These are phyloP conservation scores for Porites divaricata DNA, from an alignment of 92 coral and sea anemone species.

Conservation along the genomic window DNA sequence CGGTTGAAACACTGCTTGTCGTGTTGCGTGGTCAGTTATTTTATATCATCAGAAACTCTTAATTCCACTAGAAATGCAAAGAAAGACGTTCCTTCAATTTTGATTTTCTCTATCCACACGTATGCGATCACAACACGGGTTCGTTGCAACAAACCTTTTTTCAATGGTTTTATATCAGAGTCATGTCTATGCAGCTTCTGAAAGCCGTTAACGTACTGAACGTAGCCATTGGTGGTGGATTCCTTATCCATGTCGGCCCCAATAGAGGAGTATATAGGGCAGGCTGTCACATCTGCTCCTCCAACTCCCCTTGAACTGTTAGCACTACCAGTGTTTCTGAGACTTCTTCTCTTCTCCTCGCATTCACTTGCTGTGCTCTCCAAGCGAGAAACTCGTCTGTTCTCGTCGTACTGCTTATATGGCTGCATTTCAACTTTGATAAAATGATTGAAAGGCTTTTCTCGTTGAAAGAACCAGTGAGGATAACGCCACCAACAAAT, in stretches of 20 bases:
- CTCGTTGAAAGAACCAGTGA: constrained; percentile 56
- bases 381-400: constrained; percentile 69
- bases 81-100: too few relatives aligned
- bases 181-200: constrained; percentile 13
- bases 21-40: too few relatives aligned
- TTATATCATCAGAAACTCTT: too few relatives aligned
- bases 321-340: background rate
- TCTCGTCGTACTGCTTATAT: constrained; percentile 30
- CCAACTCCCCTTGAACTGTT: background rate
- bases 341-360: constrained; percentile 55
- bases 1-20: too few relatives aligned
- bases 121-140: background rate
- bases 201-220: constrained; percentile 6
- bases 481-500: constrained; percentile 78
- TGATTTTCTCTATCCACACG: too few relatives aligned
- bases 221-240: background rate
- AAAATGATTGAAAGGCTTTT: constrained; percentile 77
- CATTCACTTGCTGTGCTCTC: constrained; percentile 39
- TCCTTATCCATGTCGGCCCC: constrained; percentile 42
- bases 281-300: constrained; percentile 50
- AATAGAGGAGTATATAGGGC: constrained; percentile 83
- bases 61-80: too few relatives aligned
- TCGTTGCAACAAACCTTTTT: constrained; percentile 15
- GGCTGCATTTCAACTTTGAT: constrained; percentile 82
- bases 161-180: constrained; percentile 27